These are phyloP conservation scores for Nyctibius grandis DNA, from an alignment of 2,797 vertebrate genomes.

Conservation along the genomic window DNA sequence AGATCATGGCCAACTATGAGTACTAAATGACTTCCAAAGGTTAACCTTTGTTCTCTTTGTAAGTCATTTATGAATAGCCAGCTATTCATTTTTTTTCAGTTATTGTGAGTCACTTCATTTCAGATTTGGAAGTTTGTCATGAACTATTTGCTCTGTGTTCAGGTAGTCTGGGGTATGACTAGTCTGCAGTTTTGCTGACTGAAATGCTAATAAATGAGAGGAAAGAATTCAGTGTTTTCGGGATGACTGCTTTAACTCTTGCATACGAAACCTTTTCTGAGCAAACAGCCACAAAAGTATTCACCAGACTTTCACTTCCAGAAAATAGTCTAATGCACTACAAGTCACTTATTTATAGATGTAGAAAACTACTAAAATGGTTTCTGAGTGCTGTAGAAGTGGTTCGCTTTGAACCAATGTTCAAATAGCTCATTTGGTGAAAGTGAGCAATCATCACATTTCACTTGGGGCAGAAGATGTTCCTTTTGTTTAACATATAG, in stretches of 20 bases:
- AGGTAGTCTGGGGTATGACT: slow-evolving; percentile 46
- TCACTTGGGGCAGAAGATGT: background rate
- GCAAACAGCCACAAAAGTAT: background rate
- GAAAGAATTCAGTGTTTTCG: slow-evolving; percentile 4
- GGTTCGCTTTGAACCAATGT: background rate
- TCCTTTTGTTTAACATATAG: background rate
- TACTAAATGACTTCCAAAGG: slow-evolving; percentile 4
- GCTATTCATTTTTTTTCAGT: slow-evolving; percentile 33
- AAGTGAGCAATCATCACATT: background rate
- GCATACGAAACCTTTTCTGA: background rate
- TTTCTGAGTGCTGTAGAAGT: background rate
- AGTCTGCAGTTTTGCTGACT: slow-evolving; percentile 33
- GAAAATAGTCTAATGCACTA: background rate
- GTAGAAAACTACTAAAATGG: background rate
- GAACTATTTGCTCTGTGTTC: slow-evolving; percentile 33
- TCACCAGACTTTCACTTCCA: background rate
- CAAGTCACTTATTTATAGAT: background rate
- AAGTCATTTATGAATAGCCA: slow-evolving; percentile 33
- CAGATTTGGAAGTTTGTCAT: slow-evolving; percentile 27
- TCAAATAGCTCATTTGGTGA: background rate
- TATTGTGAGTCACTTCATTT: slow-evolving; percentile 43
- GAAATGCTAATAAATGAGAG: slow-evolving; percentile 32
- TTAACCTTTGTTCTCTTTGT: slow-evolving; percentile 19
- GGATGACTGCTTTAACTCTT: background rate
- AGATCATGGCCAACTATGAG: background rate